Conservation (phyloP, 2,113 vertebrate genomes). For the Andinoacara biseriatus region DNA sequence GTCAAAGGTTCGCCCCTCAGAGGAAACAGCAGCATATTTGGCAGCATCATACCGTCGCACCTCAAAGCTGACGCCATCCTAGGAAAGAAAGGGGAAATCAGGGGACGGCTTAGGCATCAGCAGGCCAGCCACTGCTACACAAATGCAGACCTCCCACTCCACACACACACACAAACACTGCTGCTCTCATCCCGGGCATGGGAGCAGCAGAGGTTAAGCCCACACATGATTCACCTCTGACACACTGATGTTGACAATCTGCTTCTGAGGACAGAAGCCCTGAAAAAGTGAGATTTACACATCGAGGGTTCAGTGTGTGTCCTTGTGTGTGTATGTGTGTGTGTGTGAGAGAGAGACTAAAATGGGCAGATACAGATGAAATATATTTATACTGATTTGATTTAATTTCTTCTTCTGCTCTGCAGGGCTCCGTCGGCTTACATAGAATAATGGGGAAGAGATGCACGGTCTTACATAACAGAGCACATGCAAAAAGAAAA, state of each 20-base stretch:
- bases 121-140: neutral
- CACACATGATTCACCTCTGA: conserved; percentile 65
- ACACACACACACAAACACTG: neutral
- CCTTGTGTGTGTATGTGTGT: neutral
- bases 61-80: conserved; percentile 89
- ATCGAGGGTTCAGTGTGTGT: neutral
- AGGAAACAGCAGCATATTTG: conserved; percentile 82
- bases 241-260: conserved; percentile 52
- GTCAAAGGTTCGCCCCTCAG: conserved; percentile 86
- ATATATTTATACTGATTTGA: conserved; percentile 61
- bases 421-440: conserved; percentile 65
- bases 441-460: conserved; percentile 64
- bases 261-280: conserved; percentile 32
- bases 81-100: neutral
- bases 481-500: neutral
- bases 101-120: neutral
- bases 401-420: conserved; percentile 56
- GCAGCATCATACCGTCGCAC: conserved; percentile 85
- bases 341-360: neutral
- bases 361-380: conserved; percentile 31
- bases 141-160: neutral
- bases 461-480: conserved; percentile 64
- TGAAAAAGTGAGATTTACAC: conserved; percentile 11
- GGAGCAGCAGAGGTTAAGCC: conserved; percentile 9
- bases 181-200: conserved; percentile 2